phyloP scores from a whole-genome alignment of 2,888 invertebrate species.

The Phymatocera aterrima region DNA sequence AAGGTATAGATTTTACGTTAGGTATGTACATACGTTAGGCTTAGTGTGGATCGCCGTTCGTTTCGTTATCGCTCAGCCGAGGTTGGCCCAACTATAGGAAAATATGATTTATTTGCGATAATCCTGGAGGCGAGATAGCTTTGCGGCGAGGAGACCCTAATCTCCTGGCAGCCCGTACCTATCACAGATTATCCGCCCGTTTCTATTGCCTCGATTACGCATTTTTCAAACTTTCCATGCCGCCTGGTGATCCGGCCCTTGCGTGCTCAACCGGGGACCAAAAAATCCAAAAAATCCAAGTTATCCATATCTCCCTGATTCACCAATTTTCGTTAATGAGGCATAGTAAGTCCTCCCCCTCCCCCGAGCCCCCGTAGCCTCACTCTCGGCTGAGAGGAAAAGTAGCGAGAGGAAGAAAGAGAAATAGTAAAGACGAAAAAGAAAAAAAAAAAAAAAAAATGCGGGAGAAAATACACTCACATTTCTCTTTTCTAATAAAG shows the following conservation, averaged over 20 bases:
- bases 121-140: slow-evolving; percentile 70
- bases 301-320: background rate
- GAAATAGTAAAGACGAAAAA: slow-evolving; percentile 62
- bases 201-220: slow-evolving; percentile 71
- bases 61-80: slow-evolving; percentile 54
- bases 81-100: slow-evolving; percentile 59
- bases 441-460: slow-evolving; percentile 51
- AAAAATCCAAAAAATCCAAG: background rate
- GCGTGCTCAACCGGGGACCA: background rate
- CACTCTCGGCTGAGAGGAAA: slow-evolving; percentile 52
- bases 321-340: background rate
- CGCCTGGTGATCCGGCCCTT: slow-evolving; percentile 41
- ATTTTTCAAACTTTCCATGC: slow-evolving; percentile 58
- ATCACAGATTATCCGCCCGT: slow-evolving; percentile 69
- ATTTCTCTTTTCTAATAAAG: slow-evolving; percentile 73
- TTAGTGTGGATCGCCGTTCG: background rate
- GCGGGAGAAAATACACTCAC: slow-evolving; percentile 66
- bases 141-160: slow-evolving; percentile 68
- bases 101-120: slow-evolving; percentile 74
- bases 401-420: slow-evolving; percentile 52
- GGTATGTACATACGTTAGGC: background rate
- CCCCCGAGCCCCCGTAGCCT: background rate
- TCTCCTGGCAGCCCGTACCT: slow-evolving; percentile 58
- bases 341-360: background rate
- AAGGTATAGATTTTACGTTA: too few species aligned